Percentiles rank a stretch among this genome's conserved stretches.
phyloP scores from a whole-genome alignment of 2,888 invertebrate species.

The Fabriciana adippe region DNA sequence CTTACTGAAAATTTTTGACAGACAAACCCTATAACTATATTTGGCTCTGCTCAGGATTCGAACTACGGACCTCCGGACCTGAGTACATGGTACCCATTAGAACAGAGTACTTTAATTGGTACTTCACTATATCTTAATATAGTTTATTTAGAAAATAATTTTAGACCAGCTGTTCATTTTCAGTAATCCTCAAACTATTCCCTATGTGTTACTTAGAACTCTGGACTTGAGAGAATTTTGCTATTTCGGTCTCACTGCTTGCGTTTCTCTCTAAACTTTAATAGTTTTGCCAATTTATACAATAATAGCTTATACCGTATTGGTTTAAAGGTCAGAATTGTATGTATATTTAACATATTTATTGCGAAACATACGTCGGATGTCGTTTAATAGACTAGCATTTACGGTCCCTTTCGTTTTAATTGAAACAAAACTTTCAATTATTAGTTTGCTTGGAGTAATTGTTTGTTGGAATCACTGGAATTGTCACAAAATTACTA shows the following conservation, averaged over 20 bases:
- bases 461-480: background rate
- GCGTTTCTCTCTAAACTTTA: constrained; percentile 20
- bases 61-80: too few relatives aligned
- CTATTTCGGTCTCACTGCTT: constrained; percentile 13
- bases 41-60: too few relatives aligned
- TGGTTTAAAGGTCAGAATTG: constrained; percentile 13
- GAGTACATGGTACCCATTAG: too few relatives aligned
- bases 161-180: constrained; percentile 1
- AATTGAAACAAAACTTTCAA: background rate
- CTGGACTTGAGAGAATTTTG: constrained; percentile 15
- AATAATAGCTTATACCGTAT: constrained; percentile 12
- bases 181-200: background rate
- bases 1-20: too few relatives aligned
- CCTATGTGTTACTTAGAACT: constrained; percentile 17
- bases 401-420: constrained; percentile 6
- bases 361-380: background rate
- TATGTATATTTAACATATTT: constrained; percentile 5
- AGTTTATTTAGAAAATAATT: background rate
- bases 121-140: constrained; percentile 1
- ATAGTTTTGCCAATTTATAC: constrained; percentile 11
- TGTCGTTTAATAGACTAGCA: constrained; percentile 11
- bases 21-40: too few relatives aligned
- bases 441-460: constrained; percentile 1
- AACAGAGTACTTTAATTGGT: background rate
- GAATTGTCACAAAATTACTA: too few relatives aligned